Conservation (phyloP, 2,888 invertebrate species). For the Xestia ashworthii region DNA sequence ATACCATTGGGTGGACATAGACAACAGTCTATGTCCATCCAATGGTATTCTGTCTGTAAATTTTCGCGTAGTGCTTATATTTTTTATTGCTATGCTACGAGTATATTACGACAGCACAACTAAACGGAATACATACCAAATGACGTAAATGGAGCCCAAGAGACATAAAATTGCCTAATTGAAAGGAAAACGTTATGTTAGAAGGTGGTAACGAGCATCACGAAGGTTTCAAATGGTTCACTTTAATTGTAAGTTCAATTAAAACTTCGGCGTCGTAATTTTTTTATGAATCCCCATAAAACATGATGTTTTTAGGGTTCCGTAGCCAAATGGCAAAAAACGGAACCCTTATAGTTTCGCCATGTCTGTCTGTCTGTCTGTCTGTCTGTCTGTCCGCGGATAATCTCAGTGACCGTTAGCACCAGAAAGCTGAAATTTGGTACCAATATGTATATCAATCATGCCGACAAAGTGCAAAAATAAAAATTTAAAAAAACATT, state of each 20-base stretch:
- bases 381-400: no score
- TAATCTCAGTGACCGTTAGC: no score
- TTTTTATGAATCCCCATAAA: constrained; percentile 24
- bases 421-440: no score
- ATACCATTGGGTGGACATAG: no score
- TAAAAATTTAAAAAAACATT: no score
- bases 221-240: constrained; percentile 29
- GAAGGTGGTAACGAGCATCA: constrained; percentile 28
- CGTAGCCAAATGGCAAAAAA: no score
- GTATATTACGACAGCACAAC: constrained; percentile 11
- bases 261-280: constrained; percentile 19
- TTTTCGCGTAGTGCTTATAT: not conserved
- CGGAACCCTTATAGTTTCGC: no score
- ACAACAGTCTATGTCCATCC: not conserved
- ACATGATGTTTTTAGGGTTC: constrained; percentile 17
- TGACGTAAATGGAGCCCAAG: constrained; percentile 21
- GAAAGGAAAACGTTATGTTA: constrained; percentile 16
- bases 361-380: no score
- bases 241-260: constrained; percentile 42
- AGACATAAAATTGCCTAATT: constrained; percentile 27
- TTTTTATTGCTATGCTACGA: not conserved
- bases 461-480: no score
- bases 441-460: no score
- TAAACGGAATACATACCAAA: constrained; percentile 21
- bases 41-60: constrained; percentile 17